Base-by-base conservation (phyloP, 2,888 invertebrate genomes). In the Rhaphigaster nebulosa region DNA sequence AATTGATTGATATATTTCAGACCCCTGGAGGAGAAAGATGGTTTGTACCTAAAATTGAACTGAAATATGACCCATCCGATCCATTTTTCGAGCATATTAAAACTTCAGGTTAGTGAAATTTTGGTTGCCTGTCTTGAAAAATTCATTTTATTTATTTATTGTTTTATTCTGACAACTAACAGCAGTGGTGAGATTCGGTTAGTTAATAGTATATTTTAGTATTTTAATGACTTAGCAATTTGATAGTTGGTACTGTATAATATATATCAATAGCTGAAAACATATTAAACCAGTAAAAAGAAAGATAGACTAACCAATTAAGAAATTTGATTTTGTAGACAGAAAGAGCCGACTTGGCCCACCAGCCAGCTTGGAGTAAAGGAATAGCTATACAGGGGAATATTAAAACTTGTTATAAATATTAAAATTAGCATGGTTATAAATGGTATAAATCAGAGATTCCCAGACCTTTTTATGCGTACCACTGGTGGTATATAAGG, bases 21-120 rank as follows among this genome's bases (percentile, higher is more conserved):
- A 97, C 97, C 2, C 97, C 97, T 50, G 97, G 98, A 10, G 97
- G 97, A 13, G 98, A 98, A 93, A 95, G 97, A 92, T 98, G 98
- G 98, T 98, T 97, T 93, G 96, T 97, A 1, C 96, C 96, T 92
- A 96, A 95, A 92, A 95, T 98, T 92, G 96, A 96, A 92, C 94
- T 98, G 91, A 95, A 95, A 6, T 97, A 97, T 94, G 97, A 97
- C 93, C 94, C 95, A 0, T 94, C 94, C 88, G 95, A 94, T 92
- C 93, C 94, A 91, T 94, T 94, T 90, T 95, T 95, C 92, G 93
- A 94, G 91, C 94, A 94, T 91, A 94, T 94, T 90, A 94, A 94
- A 91, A 93, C 94, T 91, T 94, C 94, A 92, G 94, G 95, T 95
- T 92, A 93, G 93, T 87, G 18, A 87, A 20, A 38, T 76, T 76